These are phyloP conservation scores for Hestina assimilis DNA, from an alignment of 1,140 invertebrate genomes.

Conservation along the genomic window DNA sequence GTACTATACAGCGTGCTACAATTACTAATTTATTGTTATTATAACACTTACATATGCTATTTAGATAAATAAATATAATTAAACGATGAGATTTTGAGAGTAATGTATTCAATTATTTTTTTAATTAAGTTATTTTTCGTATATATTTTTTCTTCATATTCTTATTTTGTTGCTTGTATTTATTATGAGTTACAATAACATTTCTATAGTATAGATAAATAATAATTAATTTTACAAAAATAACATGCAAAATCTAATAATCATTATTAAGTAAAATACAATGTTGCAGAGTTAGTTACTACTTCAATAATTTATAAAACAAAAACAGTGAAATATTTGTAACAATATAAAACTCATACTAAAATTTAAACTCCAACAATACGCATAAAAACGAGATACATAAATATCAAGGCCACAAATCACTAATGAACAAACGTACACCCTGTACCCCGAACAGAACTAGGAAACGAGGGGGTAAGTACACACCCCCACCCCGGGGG, in stretches of 20 bases:
- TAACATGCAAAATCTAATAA: no score
- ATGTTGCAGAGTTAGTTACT: no score
- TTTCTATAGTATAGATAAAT: no score
- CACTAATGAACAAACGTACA: conserved; percentile 36
- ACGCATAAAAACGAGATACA: background rate
- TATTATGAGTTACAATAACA: no score
- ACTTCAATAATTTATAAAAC: background rate
- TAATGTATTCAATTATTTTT: no score
- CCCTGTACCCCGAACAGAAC: conserved; percentile 62
- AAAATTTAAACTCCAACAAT: background rate
- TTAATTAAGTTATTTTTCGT: no score
- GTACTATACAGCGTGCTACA: conserved; percentile 55
- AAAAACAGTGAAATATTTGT: background rate
- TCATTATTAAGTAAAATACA: no score
- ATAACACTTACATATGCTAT: background rate
- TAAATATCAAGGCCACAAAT: conserved; percentile 33
- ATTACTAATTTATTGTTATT: conserved; percentile 29
- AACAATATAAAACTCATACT: background rate
- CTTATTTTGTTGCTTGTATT: no score
- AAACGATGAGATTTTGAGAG: no score
- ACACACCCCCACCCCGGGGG: conserved; percentile 66
- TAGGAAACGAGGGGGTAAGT: conserved; percentile 77
- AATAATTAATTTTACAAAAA: no score
- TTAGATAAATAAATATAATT: no score
- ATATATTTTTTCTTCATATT: no score